phyloP scores from a whole-genome alignment of 2,888 invertebrate species.

The Xylophagus ater region DNA sequence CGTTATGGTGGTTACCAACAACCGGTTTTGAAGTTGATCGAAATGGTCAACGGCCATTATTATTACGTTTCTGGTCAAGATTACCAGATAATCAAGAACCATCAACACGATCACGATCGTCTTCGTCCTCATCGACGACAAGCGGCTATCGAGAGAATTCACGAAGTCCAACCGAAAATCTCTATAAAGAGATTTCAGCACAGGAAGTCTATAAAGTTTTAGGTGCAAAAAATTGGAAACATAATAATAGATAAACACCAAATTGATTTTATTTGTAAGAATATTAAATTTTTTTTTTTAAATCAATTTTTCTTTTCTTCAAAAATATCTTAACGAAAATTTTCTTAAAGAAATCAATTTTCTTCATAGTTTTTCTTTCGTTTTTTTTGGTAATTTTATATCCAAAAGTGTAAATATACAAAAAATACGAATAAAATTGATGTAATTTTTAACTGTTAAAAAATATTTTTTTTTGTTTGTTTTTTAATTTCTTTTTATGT shows the following conservation, averaged over 20 bases:
- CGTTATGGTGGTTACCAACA: conserved; percentile 37
- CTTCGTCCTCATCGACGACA: conserved; percentile 6
- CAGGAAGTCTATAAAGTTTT: conserved; percentile 16
- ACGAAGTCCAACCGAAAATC: conserved; percentile 17
- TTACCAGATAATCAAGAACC: conserved; percentile 16
- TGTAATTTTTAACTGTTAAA: no score
- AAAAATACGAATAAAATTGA: no score
- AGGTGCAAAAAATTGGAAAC: conserved; percentile 8
- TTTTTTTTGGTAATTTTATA: no score
- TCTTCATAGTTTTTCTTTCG: no score
- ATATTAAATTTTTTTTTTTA: no score
- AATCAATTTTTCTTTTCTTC: no score
- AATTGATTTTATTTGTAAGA: no score
- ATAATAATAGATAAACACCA: conserved; percentile 4
- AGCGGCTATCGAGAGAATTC: conserved; percentile 17
- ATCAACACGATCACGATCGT: conserved; percentile 3
- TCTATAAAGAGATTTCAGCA: conserved; percentile 15
- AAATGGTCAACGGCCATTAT: conserved; percentile 27
- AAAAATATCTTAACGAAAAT: no score
- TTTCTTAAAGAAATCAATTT: no score
- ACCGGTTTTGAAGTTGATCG: conserved; percentile 30
- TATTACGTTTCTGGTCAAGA: conserved; percentile 32
- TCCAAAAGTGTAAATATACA: no score
- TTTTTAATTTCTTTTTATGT: not conserved
- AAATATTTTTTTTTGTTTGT: no score